These are phyloP conservation scores for Malurus splendens DNA, from an alignment of 2,797 vertebrate species.

Conservation along the genomic window DNA sequence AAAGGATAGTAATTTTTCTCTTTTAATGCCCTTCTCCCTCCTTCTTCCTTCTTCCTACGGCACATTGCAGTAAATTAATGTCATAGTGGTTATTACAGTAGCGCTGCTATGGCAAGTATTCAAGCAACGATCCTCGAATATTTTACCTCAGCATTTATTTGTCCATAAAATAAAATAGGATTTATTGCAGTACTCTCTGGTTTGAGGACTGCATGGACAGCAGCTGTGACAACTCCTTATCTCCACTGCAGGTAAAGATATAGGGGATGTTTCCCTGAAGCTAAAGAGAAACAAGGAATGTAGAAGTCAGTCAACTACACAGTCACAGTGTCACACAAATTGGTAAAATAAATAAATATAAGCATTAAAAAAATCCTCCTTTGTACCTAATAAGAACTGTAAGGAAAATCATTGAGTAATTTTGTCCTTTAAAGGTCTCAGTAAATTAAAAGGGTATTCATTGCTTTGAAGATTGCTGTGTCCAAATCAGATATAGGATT, in stretches of 20 bases:
- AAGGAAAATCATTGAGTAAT: not conserved
- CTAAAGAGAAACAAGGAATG: not conserved
- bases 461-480: not conserved
- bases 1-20: conserved; percentile 78
- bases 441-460: conserved; percentile 34
- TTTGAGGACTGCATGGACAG: conserved; percentile 75
- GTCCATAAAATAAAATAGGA: conserved; percentile 84
- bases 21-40: conserved; percentile 78
- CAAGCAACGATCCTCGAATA: conserved; percentile 75
- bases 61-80: conserved; percentile 80
- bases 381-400: not conserved
- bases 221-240: conserved; percentile 70
- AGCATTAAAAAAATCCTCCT: not conserved
- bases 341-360: not conserved
- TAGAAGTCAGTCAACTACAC: not conserved
- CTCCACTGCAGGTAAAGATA: conserved; percentile 64
- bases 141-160: conserved; percentile 88
- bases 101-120: conserved; percentile 75
- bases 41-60: conserved; percentile 74
- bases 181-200: conserved; percentile 75
- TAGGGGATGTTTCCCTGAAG: not conserved
- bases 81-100: conserved; percentile 75
- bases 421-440: conserved; percentile 9
- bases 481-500: not conserved
- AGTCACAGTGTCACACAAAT: not conserved